Evolutionary conservation across 2,797 vertebrate species (phyloP).

Genomic region (Tauraco hartlaubi): DNA sequence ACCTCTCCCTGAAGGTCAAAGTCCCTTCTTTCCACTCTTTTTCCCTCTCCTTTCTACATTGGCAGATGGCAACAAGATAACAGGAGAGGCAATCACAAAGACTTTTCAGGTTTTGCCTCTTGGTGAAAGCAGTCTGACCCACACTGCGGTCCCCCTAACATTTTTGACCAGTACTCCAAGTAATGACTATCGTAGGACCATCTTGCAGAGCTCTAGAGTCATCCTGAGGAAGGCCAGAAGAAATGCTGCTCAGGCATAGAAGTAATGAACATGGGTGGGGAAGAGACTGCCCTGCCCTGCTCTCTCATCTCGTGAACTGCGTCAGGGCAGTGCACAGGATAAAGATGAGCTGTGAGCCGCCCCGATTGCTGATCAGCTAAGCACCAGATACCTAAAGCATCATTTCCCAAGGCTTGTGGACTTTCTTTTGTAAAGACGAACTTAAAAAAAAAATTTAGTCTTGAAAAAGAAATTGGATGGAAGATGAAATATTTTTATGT

Average conservation of each 20-base stretch:
- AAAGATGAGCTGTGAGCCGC: background rate
- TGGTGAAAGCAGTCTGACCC: background rate
- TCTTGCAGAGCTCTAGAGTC: background rate
- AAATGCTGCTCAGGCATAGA: background rate
- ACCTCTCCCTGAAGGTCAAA: background rate
- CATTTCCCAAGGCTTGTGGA: background rate
- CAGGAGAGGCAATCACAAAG: accelerated
- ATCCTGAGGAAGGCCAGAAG: background rate
- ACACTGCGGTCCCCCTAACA: background rate
- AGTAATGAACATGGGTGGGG: accelerated
- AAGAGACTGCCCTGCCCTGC: background rate
- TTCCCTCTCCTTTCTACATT: background rate
- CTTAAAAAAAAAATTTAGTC: background rate
- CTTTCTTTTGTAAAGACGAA: background rate
- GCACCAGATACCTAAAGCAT: accelerated
- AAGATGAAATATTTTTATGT: background rate
- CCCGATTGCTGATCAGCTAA: background rate
- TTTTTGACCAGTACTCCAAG: background rate
- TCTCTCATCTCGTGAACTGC: accelerated
- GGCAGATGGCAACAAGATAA: background rate
- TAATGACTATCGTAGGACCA: background rate
- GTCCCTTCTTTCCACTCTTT: background rate
- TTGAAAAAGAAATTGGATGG: background rate
- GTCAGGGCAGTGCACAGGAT: background rate
- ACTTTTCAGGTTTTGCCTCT: background rate